phyloP scores from a whole-genome alignment of 2,888 invertebrate species.

The Orthosia incerta region DNA sequence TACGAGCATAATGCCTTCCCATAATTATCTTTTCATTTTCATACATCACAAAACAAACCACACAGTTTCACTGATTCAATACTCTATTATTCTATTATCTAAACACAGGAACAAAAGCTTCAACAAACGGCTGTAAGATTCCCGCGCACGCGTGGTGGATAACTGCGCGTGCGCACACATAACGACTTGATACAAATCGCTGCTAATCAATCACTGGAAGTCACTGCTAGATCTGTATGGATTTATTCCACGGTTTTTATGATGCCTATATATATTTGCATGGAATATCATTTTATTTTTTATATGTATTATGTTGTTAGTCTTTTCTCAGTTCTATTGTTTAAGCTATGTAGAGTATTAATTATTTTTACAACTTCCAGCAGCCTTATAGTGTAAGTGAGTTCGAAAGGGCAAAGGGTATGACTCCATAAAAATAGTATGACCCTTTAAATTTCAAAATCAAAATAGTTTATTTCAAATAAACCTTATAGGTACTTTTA shows the following conservation, averaged over 20 bases:
- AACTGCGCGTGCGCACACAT: constrained; percentile 64
- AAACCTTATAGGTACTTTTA: too few species aligned
- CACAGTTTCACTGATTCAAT: constrained; percentile 1
- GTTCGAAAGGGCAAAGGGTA: too few species aligned
- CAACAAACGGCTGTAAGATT: constrained; percentile 46
- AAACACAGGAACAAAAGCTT: constrained; percentile 27
- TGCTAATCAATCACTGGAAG: constrained; percentile 63
- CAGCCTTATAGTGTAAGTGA: too few species aligned
- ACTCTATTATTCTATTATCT: constrained; percentile 12
- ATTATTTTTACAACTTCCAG: too few species aligned
- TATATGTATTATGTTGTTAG: neutral
- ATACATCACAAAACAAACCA: neutral
- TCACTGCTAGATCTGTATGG: constrained; percentile 31
- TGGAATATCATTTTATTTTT: constrained; percentile 9
- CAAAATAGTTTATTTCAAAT: too few species aligned
- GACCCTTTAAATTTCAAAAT: too few species aligned
- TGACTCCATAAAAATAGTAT: too few species aligned
- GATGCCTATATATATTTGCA: constrained; percentile 2
- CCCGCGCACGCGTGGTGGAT: constrained; percentile 58
- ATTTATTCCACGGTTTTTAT: constrained; percentile 47
- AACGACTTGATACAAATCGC: constrained; percentile 61
- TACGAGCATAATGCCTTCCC: neutral
- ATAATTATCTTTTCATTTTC: neutral
- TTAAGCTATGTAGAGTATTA: neutral
- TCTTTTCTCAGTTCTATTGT: neutral